phyloP scores from a whole-genome alignment of 2,888 invertebrate species.

The Poecilus cupreus region DNA sequence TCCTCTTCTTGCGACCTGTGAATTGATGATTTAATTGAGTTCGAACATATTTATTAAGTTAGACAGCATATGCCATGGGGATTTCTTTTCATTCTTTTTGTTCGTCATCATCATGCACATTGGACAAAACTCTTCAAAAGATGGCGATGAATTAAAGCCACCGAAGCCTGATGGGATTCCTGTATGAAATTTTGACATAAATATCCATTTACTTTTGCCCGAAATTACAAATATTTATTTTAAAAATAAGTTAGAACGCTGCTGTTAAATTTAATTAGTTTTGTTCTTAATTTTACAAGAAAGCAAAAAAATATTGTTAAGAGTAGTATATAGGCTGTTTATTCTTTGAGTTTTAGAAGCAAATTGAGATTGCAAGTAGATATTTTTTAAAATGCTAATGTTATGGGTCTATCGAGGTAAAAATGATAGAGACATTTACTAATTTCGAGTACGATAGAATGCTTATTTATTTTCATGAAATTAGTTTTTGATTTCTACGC shows the following conservation, averaged over 20 bases:
- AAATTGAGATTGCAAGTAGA: too few species aligned
- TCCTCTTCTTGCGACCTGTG: slow-evolving; percentile 84
- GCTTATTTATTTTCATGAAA: too few species aligned
- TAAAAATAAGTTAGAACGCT: neutral
- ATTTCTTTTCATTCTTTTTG: slow-evolving; percentile 42
- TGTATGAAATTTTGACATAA: neutral
- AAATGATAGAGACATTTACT: too few species aligned
- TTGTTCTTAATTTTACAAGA: too few species aligned
- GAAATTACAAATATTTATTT: neutral
- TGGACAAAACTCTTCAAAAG: slow-evolving; percentile 48
- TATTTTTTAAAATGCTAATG: too few species aligned
- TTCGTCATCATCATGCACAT: slow-evolving; percentile 52
- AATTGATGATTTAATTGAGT: slow-evolving; percentile 59
- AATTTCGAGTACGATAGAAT: too few species aligned
- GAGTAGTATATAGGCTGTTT: too few species aligned
- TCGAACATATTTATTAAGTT: slow-evolving; percentile 40
- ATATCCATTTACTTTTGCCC: neutral
- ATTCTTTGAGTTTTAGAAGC: too few species aligned
- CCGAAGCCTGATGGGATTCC: slow-evolving; percentile 1
- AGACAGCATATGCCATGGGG: slow-evolving; percentile 34
- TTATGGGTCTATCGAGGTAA: too few species aligned
- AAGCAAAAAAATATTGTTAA: too few species aligned
- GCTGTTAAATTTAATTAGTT: neutral
- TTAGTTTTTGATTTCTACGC: too few species aligned
- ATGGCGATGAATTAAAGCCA: neutral